Evolutionary conservation across 1,140 invertebrate species (phyloP).

Genomic region (Drosophila jambulina): DNA sequence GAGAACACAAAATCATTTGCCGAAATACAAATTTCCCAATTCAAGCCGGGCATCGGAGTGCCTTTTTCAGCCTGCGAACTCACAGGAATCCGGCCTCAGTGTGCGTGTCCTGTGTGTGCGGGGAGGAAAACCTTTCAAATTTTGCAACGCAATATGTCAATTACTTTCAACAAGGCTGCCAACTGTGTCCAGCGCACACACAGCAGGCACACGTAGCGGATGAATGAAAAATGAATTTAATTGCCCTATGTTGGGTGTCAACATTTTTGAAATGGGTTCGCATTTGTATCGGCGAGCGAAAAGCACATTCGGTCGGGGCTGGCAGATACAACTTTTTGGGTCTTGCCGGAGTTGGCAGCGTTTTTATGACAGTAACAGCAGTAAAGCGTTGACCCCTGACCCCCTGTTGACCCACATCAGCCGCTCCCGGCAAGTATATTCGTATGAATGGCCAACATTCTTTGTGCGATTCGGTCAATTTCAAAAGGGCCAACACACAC

Average conservation of each 20-base stretch:
- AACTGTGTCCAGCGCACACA: slow-evolving; percentile 61
- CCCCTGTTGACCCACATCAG: slow-evolving; percentile 70
- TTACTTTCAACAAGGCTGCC: slow-evolving; percentile 77
- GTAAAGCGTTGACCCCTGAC: slow-evolving; percentile 76
- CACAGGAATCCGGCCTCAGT: slow-evolving; percentile 2
- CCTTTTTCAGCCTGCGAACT: slow-evolving; percentile 11
- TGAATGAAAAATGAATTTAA: slow-evolving; percentile 84
- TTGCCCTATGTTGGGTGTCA: slow-evolving; percentile 82
- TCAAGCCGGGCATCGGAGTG: not conserved
- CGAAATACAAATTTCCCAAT: slow-evolving; percentile 20
- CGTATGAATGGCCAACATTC: slow-evolving; percentile 51
- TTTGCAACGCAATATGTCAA: slow-evolving; percentile 78
- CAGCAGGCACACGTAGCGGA: slow-evolving; percentile 39
- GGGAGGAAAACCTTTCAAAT: slow-evolving; percentile 65
- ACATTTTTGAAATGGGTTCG: slow-evolving; percentile 81
- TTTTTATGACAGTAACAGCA: slow-evolving; percentile 82
- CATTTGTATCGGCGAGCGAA: slow-evolving; percentile 53
- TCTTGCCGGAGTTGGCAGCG: slow-evolving; percentile 54
- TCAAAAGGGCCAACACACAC: slow-evolving; percentile 11
- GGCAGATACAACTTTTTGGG: slow-evolving; percentile 32
- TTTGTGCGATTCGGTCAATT: slow-evolving; percentile 44
- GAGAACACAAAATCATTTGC: slow-evolving; percentile 9
- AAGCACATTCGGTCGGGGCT: slow-evolving; percentile 26
- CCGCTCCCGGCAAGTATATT: slow-evolving; percentile 38
- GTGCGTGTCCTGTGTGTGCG: not conserved